phyloP scores from a whole-genome alignment of 2,888 invertebrate species.

The Epistrophe grossulariae region DNA sequence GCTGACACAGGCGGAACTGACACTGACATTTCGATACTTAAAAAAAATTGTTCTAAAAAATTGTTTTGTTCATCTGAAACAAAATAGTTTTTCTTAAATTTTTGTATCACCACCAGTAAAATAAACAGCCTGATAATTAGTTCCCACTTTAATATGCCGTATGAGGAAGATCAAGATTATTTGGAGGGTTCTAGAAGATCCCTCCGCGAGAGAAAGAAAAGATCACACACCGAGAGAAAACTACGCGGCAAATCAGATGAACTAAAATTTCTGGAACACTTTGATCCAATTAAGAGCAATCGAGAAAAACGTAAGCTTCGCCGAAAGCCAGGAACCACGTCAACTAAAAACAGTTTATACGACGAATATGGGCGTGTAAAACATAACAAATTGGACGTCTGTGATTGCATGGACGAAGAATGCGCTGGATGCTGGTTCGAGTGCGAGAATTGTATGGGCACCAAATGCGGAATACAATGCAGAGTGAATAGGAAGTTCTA shows the following conservation, averaged over 20 bases:
- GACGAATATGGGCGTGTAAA: constrained; percentile 89
- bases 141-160: constrained; percentile 71
- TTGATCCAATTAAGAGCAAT: constrained; percentile 84
- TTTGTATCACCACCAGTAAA: background rate
- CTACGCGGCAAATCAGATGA: constrained; percentile 77
- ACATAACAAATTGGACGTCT: constrained; percentile 88
- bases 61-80: background rate
- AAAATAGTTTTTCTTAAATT: background rate
- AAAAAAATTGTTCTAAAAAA: background rate
- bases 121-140: constrained; percentile 45
- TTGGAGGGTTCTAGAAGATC: constrained; percentile 77
- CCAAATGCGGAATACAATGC: constrained; percentile 93
- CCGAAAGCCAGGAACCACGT: constrained; percentile 82
- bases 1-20: background rate
- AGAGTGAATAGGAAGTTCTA: constrained; percentile 91
- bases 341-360: constrained; percentile 83
- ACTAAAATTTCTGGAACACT: constrained; percentile 72
- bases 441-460: constrained; percentile 89
- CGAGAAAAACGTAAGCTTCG: constrained; percentile 91
- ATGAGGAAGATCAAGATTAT: constrained; percentile 75
- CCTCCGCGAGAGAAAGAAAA: constrained; percentile 78
- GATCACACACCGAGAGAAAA: constrained; percentile 77
- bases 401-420: constrained; percentile 91
- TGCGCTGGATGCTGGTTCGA: constrained; percentile 95
- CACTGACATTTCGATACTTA: background rate